Conservation (phyloP, 2,797 vertebrate species). For the Rhynchonycteris naso region DNA sequence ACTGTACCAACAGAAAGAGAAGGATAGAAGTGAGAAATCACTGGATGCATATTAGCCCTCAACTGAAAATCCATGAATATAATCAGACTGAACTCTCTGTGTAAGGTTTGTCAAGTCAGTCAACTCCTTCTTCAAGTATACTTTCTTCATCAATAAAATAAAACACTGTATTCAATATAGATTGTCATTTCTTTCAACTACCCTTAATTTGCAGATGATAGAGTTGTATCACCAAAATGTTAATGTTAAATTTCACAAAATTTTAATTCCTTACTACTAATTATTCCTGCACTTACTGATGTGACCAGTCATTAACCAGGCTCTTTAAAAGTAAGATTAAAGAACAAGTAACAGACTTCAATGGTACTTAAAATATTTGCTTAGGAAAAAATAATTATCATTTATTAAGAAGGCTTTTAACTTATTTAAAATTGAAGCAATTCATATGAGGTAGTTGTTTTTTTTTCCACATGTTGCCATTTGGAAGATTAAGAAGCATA, state of each 20-base stretch:
- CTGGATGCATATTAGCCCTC: not conserved
- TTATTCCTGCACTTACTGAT: not conserved
- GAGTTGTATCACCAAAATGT: not conserved
- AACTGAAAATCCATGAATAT: not conserved
- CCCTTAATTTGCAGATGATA: not conserved
- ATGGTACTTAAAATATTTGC: constrained; percentile 36
- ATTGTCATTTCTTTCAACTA: not conserved
- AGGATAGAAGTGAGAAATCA: not conserved
- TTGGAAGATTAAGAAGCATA: not conserved
- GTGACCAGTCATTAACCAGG: not conserved
- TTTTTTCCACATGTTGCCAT: constrained; percentile 22
- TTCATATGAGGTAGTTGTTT: not conserved
- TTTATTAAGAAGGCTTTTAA: not conserved
- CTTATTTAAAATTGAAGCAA: constrained; percentile 43
- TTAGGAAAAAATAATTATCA: not conserved
- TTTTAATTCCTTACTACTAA: not conserved
- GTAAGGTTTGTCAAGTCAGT: not conserved
- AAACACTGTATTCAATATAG: not conserved
- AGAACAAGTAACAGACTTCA: constrained; percentile 30
- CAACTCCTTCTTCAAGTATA: not conserved
- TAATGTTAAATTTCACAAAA: constrained; percentile 18
- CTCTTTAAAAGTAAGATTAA: constrained; percentile 26
- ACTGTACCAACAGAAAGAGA: not conserved
- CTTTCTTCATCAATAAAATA: not conserved
- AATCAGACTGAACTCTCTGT: not conserved